A percentile compares a stretch with the other conserved stretches of the same genome.
phyloP scores from a whole-genome alignment of 2,797 vertebrate species.

The Artibeus lituratus region DNA sequence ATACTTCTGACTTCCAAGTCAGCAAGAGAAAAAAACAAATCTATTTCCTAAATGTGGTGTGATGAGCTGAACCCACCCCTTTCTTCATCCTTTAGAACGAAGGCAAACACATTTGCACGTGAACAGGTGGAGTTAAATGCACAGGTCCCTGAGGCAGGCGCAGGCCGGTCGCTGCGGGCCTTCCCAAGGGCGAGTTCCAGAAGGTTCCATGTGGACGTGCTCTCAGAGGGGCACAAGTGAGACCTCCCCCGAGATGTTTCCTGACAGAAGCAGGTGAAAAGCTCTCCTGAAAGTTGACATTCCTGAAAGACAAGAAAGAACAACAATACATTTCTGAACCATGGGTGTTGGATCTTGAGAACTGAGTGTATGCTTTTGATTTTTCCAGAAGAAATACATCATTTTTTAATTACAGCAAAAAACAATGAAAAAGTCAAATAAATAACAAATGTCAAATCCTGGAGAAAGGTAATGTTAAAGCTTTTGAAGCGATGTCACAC shows the following conservation, averaged over 20 bases:
- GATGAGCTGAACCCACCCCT: neutral
- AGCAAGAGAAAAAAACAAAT: neutral
- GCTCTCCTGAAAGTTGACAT: rapidly evolving
- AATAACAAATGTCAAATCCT: neutral
- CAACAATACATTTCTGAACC: rapidly evolving
- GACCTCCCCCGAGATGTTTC: neutral
- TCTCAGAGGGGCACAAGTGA: too few species aligned
- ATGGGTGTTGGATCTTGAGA: neutral
- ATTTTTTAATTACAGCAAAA: too few species aligned
- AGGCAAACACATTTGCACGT: neutral
- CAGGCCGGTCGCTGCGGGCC: rapidly evolving
- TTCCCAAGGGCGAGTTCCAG: rapidly evolving
- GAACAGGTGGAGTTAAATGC: rapidly evolving
- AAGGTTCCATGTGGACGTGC: rapidly evolving
- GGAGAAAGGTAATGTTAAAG: too few species aligned
- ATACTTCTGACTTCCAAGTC: slow-evolving; percentile 19
- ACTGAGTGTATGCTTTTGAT: neutral
- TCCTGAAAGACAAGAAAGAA: neutral
- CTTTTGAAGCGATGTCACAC: too few species aligned
- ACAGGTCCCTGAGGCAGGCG: neutral
- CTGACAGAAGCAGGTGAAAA: neutral
- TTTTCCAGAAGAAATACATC: neutral
- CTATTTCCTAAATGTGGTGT: neutral
- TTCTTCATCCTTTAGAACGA: neutral
- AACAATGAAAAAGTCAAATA: neutral